A percentile compares a stretch with the other conserved stretches of the same genome.
Conservation (phyloP, 2,797 vertebrate species). For the Lithobates sylvaticus region DNA sequence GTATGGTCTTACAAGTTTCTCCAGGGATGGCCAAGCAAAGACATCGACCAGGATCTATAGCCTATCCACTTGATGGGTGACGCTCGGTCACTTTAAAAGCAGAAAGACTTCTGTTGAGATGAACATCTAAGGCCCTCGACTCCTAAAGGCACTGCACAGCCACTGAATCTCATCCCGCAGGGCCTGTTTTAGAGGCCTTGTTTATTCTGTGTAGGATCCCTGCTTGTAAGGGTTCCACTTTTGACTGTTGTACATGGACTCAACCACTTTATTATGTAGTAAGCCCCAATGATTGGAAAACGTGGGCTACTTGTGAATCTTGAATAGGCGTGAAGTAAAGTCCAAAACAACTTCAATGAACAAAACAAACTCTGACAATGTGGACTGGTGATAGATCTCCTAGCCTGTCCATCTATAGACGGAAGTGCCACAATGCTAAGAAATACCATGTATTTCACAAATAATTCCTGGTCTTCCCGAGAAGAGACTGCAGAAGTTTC, state of each 20-base stretch:
- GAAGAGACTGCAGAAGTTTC: constrained; percentile 33
- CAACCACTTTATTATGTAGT: constrained; percentile 58
- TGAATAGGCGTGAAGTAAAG: constrained; percentile 3
- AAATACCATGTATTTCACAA: constrained; percentile 61
- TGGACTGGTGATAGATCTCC: background rate
- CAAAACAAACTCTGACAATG: background rate
- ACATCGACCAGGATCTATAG: constrained; percentile 9
- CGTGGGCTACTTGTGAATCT: constrained; percentile 22
- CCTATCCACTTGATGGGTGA: background rate
- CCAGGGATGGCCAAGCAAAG: background rate
- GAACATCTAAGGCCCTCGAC: background rate
- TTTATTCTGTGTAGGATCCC: constrained; percentile 56
- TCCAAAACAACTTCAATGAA: background rate
- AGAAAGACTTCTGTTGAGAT: constrained; percentile 14
- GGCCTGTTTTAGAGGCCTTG: constrained; percentile 62
- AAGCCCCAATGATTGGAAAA: constrained; percentile 30
- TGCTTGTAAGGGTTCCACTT: constrained; percentile 40
- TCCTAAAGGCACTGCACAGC: constrained; percentile 46
- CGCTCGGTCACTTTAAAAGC: background rate
- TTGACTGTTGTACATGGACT: constrained; percentile 59
- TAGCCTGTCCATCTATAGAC: constrained; percentile 3
- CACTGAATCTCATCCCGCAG: constrained; percentile 42
- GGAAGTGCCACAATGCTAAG: constrained; percentile 52
- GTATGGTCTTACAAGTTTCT: constrained; percentile 19
- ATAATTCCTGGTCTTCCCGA: constrained; percentile 42